These are phyloP conservation scores for Heliconius sara DNA, from an alignment of 2,888 invertebrate genomes.

Conservation along the genomic window DNA sequence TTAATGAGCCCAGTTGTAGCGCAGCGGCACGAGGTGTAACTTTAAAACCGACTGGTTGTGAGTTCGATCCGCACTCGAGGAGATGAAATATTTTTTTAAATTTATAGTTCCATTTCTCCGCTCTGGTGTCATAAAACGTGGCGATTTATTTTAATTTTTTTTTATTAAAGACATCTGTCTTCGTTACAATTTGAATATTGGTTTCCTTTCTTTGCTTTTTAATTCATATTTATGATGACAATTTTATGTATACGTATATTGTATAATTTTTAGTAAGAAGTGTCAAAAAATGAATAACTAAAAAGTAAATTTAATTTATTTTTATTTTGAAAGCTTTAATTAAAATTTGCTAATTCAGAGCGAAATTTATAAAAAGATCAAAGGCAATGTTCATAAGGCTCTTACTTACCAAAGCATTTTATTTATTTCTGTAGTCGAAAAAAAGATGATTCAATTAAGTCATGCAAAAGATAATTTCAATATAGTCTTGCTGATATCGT, in stretches of 20 bases:
- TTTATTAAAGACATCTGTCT: too few relatives aligned
- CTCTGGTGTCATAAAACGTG: too few relatives aligned
- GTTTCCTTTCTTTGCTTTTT: too few relatives aligned
- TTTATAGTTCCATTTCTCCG: too few relatives aligned
- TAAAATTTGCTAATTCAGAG: conserved; percentile 2
- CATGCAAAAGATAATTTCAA: neutral
- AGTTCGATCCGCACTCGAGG: neutral
- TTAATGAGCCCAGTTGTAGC: too few relatives aligned
- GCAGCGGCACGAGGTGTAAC: too few relatives aligned
- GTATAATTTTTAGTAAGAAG: neutral
- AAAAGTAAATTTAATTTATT: neutral
- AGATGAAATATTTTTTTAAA: too few relatives aligned
- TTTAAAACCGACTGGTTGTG: too few relatives aligned
- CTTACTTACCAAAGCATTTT: conserved; percentile 1
- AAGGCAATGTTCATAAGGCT: conserved; percentile 1
- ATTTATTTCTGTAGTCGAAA: neutral
- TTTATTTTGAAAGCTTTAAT: conserved; percentile 8
- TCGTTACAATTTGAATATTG: too few relatives aligned
- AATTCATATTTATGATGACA: neutral
- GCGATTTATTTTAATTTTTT: too few relatives aligned
- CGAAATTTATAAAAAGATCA: conserved; percentile 1
- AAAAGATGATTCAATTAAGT: conserved; percentile 3
- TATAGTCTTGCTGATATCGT: neutral
- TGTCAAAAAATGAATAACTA: neutral
- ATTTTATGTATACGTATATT: neutral